Percentiles rank a stretch among this genome's conserved stretches.
These are phyloP conservation scores for Lutjanus argentimaculatus DNA, from an alignment of 2,797 vertebrate species.

Conservation along the genomic window DNA sequence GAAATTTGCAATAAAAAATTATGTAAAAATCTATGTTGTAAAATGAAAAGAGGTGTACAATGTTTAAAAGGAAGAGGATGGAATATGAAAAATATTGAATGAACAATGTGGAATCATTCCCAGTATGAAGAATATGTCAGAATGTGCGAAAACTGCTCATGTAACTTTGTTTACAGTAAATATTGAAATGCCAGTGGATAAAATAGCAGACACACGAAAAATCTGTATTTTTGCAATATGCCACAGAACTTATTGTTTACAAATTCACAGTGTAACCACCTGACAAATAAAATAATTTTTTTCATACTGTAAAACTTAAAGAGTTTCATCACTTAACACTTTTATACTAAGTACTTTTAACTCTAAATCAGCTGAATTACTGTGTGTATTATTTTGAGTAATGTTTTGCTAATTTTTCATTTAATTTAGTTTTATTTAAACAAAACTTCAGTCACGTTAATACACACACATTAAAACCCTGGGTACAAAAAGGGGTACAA, in stretches of 20 bases:
- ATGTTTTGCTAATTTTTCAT: not conserved
- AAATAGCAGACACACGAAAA: too few relatives aligned
- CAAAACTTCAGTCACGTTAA: not conserved
- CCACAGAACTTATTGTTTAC: too few relatives aligned
- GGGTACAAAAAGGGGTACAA: too few relatives aligned
- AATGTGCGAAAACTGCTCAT: not conserved
- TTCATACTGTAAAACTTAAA: not conserved
- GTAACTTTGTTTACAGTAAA: not conserved
- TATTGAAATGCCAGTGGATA: not conserved
- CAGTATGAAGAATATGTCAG: not conserved
- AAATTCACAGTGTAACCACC: not conserved
- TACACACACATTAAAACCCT: not conserved
- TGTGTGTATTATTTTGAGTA: not conserved
- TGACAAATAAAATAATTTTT: not conserved
- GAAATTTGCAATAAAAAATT: not conserved
- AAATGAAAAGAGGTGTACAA: not conserved
- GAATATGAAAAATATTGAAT: not conserved
- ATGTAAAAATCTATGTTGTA: not conserved
- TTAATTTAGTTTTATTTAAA: not conserved
- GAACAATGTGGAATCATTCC: not conserved
- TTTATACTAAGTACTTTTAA: not conserved
- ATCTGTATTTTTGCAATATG: too few relatives aligned
- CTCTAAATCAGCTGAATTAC: not conserved
- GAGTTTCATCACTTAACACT: not conserved
- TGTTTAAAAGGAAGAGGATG: not conserved